phyloP scores from a whole-genome alignment of 2,888 invertebrate species.

The Troglohyphantes excavatus region DNA sequence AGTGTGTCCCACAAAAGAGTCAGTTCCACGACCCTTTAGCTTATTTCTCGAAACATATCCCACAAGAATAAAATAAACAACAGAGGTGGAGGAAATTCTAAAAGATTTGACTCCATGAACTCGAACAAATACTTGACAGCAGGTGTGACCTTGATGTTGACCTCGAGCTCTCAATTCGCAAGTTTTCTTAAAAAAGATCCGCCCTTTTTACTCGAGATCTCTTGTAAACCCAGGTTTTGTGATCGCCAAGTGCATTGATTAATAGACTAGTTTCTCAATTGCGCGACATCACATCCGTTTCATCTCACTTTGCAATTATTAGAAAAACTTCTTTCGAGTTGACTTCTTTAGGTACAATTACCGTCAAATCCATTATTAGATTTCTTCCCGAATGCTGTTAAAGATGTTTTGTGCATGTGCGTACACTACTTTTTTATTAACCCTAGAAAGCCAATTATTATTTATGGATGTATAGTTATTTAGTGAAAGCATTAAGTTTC shows the following conservation, averaged over 20 bases:
- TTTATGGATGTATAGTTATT: too few relatives aligned
- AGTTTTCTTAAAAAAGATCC: constrained; percentile 65
- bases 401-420: too few relatives aligned
- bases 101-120: constrained; percentile 77
- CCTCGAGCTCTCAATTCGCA: constrained; percentile 76
- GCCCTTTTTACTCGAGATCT: constrained; percentile 56
- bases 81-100: constrained; percentile 49
- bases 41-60: constrained; percentile 73
- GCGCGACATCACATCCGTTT: too few relatives aligned
- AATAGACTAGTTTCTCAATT: neutral
- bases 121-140: constrained; percentile 75
- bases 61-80: constrained; percentile 66
- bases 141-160: constrained; percentile 76
- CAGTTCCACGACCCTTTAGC: constrained; percentile 76
- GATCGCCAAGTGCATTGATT: constrained; percentile 56
- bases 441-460: too few relatives aligned
- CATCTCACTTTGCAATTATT: too few relatives aligned
- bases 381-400: too few relatives aligned
- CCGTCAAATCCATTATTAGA: too few relatives aligned
- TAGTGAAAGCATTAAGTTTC: too few relatives aligned
- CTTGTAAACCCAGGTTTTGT: constrained; percentile 49
- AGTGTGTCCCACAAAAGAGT: constrained; percentile 58
- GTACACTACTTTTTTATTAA: too few relatives aligned
- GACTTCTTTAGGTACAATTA: too few relatives aligned
- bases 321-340: too few relatives aligned